These are phyloP conservation scores for Branchellion lobata DNA, from an alignment of 2,888 invertebrate species.

Conservation along the genomic window DNA sequence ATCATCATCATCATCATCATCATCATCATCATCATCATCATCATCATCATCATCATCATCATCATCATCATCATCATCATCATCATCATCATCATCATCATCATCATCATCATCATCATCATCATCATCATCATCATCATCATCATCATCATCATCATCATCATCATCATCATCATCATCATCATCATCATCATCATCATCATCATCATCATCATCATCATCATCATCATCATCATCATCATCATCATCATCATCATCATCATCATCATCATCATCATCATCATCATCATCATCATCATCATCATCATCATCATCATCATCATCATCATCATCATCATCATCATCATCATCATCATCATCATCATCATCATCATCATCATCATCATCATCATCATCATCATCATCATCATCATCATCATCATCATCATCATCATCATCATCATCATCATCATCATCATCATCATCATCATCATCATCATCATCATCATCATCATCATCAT, in stretches of 20 bases:
- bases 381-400: too few relatives aligned
- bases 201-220: not conserved
- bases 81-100: constrained; percentile 76
- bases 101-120: too few relatives aligned
- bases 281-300: not conserved
- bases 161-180: not conserved
- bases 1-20: not conserved
- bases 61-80: constrained; percentile 56
- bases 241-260: constrained; percentile 38
- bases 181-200: not conserved
- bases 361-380: too few relatives aligned
- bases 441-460: too few relatives aligned
- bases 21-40: constrained; percentile 39
- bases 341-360: not conserved
- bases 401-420: too few relatives aligned
- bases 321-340: not conserved
- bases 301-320: not conserved
- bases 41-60: constrained; percentile 51
- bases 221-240: not conserved
- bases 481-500: too few relatives aligned
- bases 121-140: not conserved
- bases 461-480: too few relatives aligned
- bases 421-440: too few relatives aligned
- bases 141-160: constrained; percentile 39
- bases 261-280: not conserved